Percentiles rank a stretch among this genome's conserved stretches.
These are phyloP conservation scores for Tenthredo mesomela DNA, from an alignment of 2,888 invertebrate species.

Conservation along the genomic window DNA sequence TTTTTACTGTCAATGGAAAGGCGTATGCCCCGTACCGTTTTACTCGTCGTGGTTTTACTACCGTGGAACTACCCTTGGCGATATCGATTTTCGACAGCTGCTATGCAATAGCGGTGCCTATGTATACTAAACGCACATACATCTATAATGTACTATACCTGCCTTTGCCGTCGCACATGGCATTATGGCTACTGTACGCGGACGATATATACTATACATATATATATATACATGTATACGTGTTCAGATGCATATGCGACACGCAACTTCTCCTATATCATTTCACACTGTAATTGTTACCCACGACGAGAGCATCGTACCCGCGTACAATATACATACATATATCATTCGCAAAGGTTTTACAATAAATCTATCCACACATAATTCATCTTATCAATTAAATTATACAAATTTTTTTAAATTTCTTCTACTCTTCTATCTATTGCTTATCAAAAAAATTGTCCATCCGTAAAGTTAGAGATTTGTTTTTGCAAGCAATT, in stretches of 20 bases:
- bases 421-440: background rate
- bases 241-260: constrained; percentile 27
- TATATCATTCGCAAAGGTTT: background rate
- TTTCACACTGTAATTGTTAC: background rate
- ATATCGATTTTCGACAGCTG: constrained; percentile 78
- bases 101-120: constrained; percentile 59
- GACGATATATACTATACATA: background rate
- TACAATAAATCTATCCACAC: background rate
- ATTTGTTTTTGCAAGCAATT: background rate
- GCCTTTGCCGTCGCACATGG: constrained; percentile 18
- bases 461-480: too few species aligned
- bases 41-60: constrained; percentile 17
- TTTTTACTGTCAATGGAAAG: constrained; percentile 61
- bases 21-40: constrained; percentile 23
- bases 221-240: background rate
- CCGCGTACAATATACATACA: background rate
- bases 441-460: too few species aligned
- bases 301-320: constrained; percentile 1
- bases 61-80: constrained; percentile 59
- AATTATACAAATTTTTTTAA: background rate
- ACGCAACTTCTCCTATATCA: constrained; percentile 5
- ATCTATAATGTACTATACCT: background rate
- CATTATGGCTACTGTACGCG: background rate
- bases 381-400: background rate
- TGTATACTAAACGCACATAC: background rate